Base-by-base conservation (phyloP, 1,140 invertebrate species). In the Ylistrum balloti region DNA sequence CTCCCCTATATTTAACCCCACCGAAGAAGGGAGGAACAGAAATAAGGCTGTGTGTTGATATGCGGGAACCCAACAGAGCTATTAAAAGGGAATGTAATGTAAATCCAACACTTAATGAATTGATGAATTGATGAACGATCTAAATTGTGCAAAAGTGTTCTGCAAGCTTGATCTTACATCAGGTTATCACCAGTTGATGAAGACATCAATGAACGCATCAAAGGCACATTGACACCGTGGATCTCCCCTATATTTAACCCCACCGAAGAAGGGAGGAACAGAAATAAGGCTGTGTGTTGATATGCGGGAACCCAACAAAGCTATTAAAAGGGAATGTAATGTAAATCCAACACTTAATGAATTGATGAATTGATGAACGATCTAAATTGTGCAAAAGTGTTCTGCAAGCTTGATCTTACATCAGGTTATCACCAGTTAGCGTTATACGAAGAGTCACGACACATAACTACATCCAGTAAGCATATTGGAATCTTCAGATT, bases 11-110 rank as follows among this genome's bases (percentile, higher is more conserved):
- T 20, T 90, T 91, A 9, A 89, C 90, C 0, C 89, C 89, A 74
- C 34, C 90, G 1, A 90, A 88, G 35, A 93, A 93, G 32, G 87
- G 87, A 33, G 15, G 0, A 56, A 90, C 22, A 90, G 35, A 93
- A 41, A 93, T 95, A 0, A 33, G 94, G 41, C 48, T 95, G 5
- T 95, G 95, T 85, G 92, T 95, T 0, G 94, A 95, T 86, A 94
- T 94, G 94, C 87, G 92, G 22, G 33, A 90, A 45, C 88, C 93
- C 0, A 93, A 94, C 88, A 91, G 90, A 41, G 93, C 93, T 32
- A 91, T 89, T 45, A 5, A 87, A 56, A 15, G 38, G 2, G 33
- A 48, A 35, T 13, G 89, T 20, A 86, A 90, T 87, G 33, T 90
- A 0, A 87, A 45, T 0, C 89, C 86, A 5, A 38, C 15, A 87